Evolutionary conservation across 2,797 vertebrate genomes (phyloP).

Genomic region (Astyanax mexicanus): DNA sequence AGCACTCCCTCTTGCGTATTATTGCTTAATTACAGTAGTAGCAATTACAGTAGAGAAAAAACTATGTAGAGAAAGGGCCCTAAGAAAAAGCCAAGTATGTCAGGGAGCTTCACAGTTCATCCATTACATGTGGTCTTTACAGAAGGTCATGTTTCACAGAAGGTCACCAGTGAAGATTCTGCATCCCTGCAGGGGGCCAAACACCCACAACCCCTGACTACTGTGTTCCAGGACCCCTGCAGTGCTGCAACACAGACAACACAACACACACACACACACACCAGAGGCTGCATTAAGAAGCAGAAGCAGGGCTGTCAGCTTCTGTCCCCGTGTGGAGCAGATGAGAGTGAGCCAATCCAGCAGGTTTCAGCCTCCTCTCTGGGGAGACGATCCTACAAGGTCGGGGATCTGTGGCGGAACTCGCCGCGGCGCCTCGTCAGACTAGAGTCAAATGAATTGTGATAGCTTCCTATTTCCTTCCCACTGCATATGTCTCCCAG

Average conservation of each 20-base stretch:
- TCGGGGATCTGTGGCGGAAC: slow-evolving; percentile 7
- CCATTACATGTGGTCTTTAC: slow-evolving; percentile 29
- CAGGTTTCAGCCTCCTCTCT: slow-evolving; percentile 17
- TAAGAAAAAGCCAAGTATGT: background rate
- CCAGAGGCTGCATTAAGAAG: slow-evolving; percentile 9
- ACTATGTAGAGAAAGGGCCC: background rate
- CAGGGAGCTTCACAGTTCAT: slow-evolving; percentile 13
- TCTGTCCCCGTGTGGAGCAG: slow-evolving; percentile 24
- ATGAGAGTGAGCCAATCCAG: background rate
- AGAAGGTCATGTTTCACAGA: slow-evolving; percentile 50
- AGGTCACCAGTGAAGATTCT: slow-evolving; percentile 31
- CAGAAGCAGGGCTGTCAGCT: slow-evolving; percentile 17
- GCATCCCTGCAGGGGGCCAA: slow-evolving; percentile 44
- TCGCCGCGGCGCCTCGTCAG: slow-evolving; percentile 11
- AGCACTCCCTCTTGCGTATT: no score
- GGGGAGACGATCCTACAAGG: slow-evolving; percentile 33
- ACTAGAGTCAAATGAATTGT: slow-evolving; percentile 18
- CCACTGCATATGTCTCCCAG: slow-evolving; percentile 24
- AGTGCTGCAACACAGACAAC: slow-evolving; percentile 21
- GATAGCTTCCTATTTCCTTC: slow-evolving; percentile 25
- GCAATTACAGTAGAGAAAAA: no score
- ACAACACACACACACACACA: background rate
- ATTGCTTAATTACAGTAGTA: no score
- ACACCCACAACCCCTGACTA: slow-evolving; percentile 33
- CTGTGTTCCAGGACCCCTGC: slow-evolving; percentile 29